These are phyloP conservation scores for Saturnia japonica DNA, from an alignment of 2,888 invertebrate genomes.

Conservation along the genomic window DNA sequence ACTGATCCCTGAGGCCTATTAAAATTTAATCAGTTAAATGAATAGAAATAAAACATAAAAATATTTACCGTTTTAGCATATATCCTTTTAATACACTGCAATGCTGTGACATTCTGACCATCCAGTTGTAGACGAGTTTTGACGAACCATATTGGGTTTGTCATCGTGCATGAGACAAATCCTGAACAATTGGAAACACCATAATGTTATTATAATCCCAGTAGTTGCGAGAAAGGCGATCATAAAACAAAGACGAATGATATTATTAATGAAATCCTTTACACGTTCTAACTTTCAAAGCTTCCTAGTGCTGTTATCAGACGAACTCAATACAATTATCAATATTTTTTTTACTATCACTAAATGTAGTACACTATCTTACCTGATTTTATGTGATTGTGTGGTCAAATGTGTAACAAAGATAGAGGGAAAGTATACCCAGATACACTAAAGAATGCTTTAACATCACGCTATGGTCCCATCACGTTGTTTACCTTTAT, in stretches of 20 bases:
- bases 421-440: too few relatives aligned
- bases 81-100: constrained; percentile 91
- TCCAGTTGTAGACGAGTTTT: constrained; percentile 98
- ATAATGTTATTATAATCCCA: not conserved
- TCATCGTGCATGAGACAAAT: constrained; percentile 96
- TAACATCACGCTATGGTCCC: too few relatives aligned
- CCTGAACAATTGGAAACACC: constrained; percentile 77
- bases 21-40: too few relatives aligned
- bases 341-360: not conserved
- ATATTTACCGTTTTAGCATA: constrained; percentile 87
- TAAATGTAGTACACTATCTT: too few relatives aligned
- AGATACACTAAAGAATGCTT: too few relatives aligned
- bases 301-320: not conserved
- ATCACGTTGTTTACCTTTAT: too few relatives aligned
- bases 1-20: too few relatives aligned
- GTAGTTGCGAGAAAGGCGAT: too few relatives aligned
- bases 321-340: not conserved
- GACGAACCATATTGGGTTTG: constrained; percentile 99
- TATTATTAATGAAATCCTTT: not conserved
- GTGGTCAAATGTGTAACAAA: too few relatives aligned
- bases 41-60: constrained; percentile 5
- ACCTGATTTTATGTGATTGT: too few relatives aligned
- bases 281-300: too few relatives aligned
- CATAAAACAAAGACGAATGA: not conserved
- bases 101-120: constrained; percentile 87